Percentiles rank a stretch among this genome's conserved stretches.
Conservation (phyloP, 2,797 vertebrate genomes). For the Liasis olivaceus region DNA sequence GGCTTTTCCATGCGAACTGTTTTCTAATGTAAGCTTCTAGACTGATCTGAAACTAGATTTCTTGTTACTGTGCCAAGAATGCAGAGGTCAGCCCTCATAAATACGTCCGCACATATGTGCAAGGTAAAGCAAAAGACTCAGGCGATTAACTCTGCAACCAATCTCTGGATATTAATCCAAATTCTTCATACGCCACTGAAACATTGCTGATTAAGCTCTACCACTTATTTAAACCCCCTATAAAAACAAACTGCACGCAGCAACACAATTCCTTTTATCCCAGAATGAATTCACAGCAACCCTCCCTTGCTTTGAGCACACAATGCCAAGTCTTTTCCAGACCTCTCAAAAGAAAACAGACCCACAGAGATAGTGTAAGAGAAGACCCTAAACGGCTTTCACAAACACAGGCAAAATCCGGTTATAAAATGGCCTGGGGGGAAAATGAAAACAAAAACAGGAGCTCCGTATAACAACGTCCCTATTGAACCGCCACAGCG, state of each 20-base stretch:
- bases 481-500: no score
- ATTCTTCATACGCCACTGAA: conserved; percentile 21
- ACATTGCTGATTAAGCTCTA: not conserved
- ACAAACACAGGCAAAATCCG: not conserved
- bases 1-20: conserved; percentile 9
- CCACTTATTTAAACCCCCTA: not conserved
- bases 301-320: not conserved
- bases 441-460: not conserved
- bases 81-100: conserved; percentile 44
- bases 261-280: not conserved
- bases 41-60: conserved; percentile 42
- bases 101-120: not conserved
- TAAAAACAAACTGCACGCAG: not conserved
- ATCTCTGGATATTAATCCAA: conserved; percentile 6
- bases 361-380: not conserved
- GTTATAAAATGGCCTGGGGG: not conserved
- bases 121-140: not conserved
- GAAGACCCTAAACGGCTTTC: not conserved
- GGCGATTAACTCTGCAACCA: not conserved
- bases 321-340: not conserved
- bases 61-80: conserved; percentile 50
- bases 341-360: not conserved
- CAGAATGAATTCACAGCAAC: not conserved
- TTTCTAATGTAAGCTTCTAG: conserved; percentile 24
- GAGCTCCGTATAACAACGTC: not conserved